Evolutionary conservation across 2,113 vertebrate species (phyloP), one percentile per base, ranked within the genome.

Genomic region (Porphyrio hochstetteri): DNA sequence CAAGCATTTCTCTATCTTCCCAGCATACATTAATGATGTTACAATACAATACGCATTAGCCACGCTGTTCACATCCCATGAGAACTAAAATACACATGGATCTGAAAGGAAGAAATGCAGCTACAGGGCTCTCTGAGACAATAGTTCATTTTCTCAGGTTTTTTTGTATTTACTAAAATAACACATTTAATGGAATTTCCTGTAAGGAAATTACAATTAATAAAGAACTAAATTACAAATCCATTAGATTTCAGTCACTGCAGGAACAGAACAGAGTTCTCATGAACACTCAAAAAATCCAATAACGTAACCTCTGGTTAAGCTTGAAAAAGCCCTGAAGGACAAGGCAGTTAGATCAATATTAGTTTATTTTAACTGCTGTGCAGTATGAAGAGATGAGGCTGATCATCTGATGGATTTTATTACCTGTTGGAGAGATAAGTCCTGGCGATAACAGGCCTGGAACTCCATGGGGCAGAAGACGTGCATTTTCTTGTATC

Each of bases 401-500:
- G 80, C 75, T 93, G 93, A 97, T 95, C 87, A 97, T 92, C 65
- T 88, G 85, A 97, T 88, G 93, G 93, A 75, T 97, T 97, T 97
- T 97, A 95, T 98, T 98, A 99, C 99, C 99, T 98, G 98, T 98
- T 9, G 98, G 98, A 67, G 98, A 99, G 95, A 99, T 99, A 96
- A 99, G 98, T 97, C 98, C 98, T 96, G 98, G 98, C 36, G 99
- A 98, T 95, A 99, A 97, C 78, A 99, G 98, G 93, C 98, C 98
- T 63, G 98, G 98, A 36, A 99, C 97, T 50, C 98, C 97, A 52
- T 98, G 99, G 92, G 99, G 98, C 92, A 99, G 98, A 61, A 99
- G 98, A 81, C 97, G 98, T 15, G 98, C 98, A 46, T 98, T 98
- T 7, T 99, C 98, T 82, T 98, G 98, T 95, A 99, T 98, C 8